Evolutionary conservation across 1,140 invertebrate species (phyloP).

Genomic region (Drosophila eugracilis): DNA sequence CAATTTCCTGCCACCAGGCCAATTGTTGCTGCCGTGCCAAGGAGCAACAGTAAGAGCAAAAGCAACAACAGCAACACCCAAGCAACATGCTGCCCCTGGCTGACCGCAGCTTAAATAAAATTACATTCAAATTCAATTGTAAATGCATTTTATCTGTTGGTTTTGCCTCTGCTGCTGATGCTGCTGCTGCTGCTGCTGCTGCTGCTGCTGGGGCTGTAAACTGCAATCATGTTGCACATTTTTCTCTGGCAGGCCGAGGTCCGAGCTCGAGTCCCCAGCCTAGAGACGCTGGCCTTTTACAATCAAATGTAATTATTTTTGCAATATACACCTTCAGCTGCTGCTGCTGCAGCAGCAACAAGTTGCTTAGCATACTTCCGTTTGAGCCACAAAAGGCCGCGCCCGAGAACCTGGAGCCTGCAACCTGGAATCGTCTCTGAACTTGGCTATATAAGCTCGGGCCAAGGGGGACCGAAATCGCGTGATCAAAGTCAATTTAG

Average conservation of each 20-base stretch:
- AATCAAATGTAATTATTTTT: slow-evolving; percentile 84
- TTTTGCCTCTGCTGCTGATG: slow-evolving; percentile 53
- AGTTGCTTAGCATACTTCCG: slow-evolving; percentile 83
- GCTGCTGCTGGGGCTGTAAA: slow-evolving; percentile 68
- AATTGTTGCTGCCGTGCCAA: slow-evolving; percentile 73
- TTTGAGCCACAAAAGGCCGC: slow-evolving; percentile 75
- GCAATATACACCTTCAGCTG: slow-evolving; percentile 83
- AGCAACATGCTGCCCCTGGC: slow-evolving; percentile 63
- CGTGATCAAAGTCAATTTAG: slow-evolving; percentile 84
- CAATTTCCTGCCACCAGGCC: slow-evolving; percentile 81
- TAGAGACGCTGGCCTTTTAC: slow-evolving; percentile 77
- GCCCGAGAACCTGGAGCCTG: slow-evolving; percentile 30
- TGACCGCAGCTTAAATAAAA: slow-evolving; percentile 84
- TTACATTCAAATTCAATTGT: slow-evolving; percentile 84
- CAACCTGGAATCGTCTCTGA: slow-evolving; percentile 31
- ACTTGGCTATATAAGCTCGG: slow-evolving; percentile 36
- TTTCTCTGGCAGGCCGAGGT: slow-evolving; percentile 67
- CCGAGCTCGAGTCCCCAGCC: slow-evolving; percentile 27
- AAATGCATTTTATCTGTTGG: slow-evolving; percentile 84
- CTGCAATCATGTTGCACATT: slow-evolving; percentile 84
- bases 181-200: slow-evolving; percentile 28
- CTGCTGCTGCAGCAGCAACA: slow-evolving; percentile 60
- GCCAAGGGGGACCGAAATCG: slow-evolving; percentile 49
- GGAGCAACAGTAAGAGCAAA: slow-evolving; percentile 33
- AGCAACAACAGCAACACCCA: slow-evolving; percentile 24